A percentile compares a stretch with the other conserved stretches of the same genome.
Evolutionary conservation across 1,140 invertebrate species (phyloP).

Genomic region (Orius insidiosus): DNA sequence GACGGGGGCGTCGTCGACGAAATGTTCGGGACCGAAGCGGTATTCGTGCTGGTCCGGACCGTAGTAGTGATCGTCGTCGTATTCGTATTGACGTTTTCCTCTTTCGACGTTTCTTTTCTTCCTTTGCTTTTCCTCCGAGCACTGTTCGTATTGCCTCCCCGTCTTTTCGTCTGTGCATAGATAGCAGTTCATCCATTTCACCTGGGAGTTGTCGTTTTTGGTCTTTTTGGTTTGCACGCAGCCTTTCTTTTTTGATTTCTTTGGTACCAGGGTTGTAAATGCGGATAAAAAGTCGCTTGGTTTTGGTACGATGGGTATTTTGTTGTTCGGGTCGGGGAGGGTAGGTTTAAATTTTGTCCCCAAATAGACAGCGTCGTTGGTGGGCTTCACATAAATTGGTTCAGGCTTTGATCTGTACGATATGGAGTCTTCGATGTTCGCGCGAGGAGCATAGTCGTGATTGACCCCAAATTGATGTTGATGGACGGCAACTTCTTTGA

Average conservation of each 20-base stretch:
- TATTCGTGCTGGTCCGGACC: slow-evolving; percentile 11
- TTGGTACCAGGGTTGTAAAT: background rate
- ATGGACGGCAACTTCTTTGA: background rate
- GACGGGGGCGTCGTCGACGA: slow-evolving; percentile 18
- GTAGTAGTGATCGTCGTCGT: slow-evolving; percentile 14
- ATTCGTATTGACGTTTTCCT: slow-evolving; percentile 16
- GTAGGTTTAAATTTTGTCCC: no score
- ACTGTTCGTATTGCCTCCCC: slow-evolving; percentile 29
- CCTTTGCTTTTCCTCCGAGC: slow-evolving; percentile 26
- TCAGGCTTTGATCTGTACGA: background rate
- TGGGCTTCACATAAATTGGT: background rate
- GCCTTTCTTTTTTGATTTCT: background rate
- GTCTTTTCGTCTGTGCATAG: slow-evolving; percentile 30
- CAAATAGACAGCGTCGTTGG: background rate
- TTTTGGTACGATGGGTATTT: background rate
- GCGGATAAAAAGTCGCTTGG: background rate
- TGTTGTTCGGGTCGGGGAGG: background rate
- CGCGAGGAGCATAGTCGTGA: background rate
- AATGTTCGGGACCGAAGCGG: slow-evolving; percentile 16
- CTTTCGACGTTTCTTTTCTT: slow-evolving; percentile 9
- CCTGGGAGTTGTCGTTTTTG: background rate
- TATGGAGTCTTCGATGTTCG: slow-evolving; percentile 1
- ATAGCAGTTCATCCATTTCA: slow-evolving; percentile 28
- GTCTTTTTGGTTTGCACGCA: slow-evolving; percentile 2
- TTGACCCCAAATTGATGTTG: slow-evolving; percentile 1